Base-by-base conservation (phyloP, 2,113 vertebrate species). In the Nesogale talazaci region DNA sequence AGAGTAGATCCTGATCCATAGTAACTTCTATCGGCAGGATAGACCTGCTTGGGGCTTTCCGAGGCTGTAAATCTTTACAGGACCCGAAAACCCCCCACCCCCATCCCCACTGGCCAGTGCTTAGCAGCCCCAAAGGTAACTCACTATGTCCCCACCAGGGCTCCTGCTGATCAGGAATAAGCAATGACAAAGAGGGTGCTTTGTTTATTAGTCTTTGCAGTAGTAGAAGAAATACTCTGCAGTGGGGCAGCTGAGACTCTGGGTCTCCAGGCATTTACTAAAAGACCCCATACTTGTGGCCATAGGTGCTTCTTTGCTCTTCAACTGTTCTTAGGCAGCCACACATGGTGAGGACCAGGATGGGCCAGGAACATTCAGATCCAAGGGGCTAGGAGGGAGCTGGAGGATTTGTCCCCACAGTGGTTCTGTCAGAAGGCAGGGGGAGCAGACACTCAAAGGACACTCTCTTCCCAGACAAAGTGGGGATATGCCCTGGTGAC, bases 261-360 rank as follows among this genome's bases (percentile, higher is more conserved):
- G 8, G 38, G 20, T n/a, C 31, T 46, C 82, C 29, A 38, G 29
- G 77, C 25, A 83, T 83, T 83, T 56, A 80, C 56, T 56, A 88
- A 63, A 79, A 69, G 16, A 78, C 8, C 31, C n/a, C n/a, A 81
- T 8, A 72, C 23, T 86, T 79, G 40, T 16, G 65, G 20, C 46
- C 56, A 56, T 22, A 46, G 42, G 42, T 89, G 20, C 36, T 93
- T 75, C 42, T 78, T 38, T 89, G 29, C 42, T 75, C 87, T 67
- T 84, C n/a, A 59, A 0, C 42, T 29, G 69, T 85, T 77, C 57
- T 70, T 88, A 89, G 12, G 38, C 17, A 67, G 36, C 20, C 90
- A 65, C 0, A n/a, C 29, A n/a, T 1, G 23, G 77, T 70, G 17
- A 89, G 56, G 8, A 42, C 22, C 17, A 5, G 12, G 36, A 74